These are phyloP conservation scores for Nerophis lumbriciformis DNA, from an alignment of 2,113 vertebrate species.

Conservation along the genomic window DNA sequence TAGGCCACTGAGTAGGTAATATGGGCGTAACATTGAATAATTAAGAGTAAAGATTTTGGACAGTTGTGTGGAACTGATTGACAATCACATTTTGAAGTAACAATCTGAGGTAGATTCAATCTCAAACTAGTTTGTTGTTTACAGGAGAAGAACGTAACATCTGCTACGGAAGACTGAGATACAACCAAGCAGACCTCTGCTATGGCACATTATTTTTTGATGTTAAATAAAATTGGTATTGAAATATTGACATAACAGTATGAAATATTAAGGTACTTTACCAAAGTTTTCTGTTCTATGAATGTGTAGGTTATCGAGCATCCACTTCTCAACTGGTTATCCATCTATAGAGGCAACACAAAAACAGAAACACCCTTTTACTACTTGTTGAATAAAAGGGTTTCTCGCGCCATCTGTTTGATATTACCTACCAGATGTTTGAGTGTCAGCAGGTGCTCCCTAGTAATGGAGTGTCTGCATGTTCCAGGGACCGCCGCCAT, in stretches of 20 bases:
- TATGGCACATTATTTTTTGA: background rate
- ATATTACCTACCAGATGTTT: constrained; percentile 63
- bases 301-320: constrained; percentile 73
- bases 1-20: too few relatives aligned
- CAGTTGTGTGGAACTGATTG: background rate
- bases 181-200: background rate
- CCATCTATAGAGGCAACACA: constrained; percentile 60
- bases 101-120: background rate
- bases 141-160: background rate
- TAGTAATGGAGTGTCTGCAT: constrained; percentile 74
- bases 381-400: background rate
- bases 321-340: constrained; percentile 70
- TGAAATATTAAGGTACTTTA: constrained; percentile 44
- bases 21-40: background rate
- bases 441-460: constrained; percentile 68
- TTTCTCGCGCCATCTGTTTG: constrained; percentile 5
- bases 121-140: background rate
- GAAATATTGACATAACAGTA: background rate
- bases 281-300: constrained; percentile 69
- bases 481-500: constrained; percentile 72
- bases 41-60: background rate
- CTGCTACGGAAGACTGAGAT: background rate
- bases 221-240: background rate
- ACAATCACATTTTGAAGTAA: background rate
- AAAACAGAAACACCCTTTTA: background rate